Evolutionary conservation across 2,888 invertebrate species (phyloP).

Genomic region (Lypha dubia): DNA sequence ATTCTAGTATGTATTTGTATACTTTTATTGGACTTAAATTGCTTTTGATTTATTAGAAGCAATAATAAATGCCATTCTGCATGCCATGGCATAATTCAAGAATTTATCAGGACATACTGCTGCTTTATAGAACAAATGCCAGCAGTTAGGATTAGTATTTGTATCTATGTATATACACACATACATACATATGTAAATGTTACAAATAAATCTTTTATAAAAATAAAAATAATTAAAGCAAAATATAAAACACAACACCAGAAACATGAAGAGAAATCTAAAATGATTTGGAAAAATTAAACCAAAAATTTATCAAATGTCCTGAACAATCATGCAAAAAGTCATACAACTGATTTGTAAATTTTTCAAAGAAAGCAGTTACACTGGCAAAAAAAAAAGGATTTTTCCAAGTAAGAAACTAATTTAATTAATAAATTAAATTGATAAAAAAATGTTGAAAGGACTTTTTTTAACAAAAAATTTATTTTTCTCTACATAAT

Average conservation of each 20-base stretch:
- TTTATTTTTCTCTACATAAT: too few species aligned
- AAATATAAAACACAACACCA: background rate
- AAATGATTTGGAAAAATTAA: conserved; percentile 25
- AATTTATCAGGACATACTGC: conserved; percentile 71
- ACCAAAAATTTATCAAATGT: conserved; percentile 68
- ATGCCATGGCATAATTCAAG: conserved; percentile 74
- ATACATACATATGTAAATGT: conserved; percentile 39
- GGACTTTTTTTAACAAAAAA: too few species aligned
- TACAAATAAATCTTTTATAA: conserved; percentile 52
- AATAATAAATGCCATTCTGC: conserved; percentile 74
- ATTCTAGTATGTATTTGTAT: conserved; percentile 4
- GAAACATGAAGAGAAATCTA: conserved; percentile 24
- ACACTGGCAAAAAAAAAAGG: background rate
- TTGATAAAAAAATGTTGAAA: background rate
- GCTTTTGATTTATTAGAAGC: conserved; percentile 75
- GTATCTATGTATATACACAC: background rate
- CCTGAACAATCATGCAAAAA: conserved; percentile 35
- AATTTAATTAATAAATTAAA: too few species aligned
- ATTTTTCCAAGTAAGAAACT: background rate
- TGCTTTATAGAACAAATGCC: conserved; percentile 23
- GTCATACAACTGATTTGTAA: conserved; percentile 1
- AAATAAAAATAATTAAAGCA: conserved; percentile 43
- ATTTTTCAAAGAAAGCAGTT: background rate
- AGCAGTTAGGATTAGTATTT: background rate
- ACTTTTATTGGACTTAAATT: conserved; percentile 61